Evolutionary conservation across 2,113 vertebrate genomes (phyloP), one percentile per base, ranked within the genome.

Genomic region (Hylia prasina): DNA sequence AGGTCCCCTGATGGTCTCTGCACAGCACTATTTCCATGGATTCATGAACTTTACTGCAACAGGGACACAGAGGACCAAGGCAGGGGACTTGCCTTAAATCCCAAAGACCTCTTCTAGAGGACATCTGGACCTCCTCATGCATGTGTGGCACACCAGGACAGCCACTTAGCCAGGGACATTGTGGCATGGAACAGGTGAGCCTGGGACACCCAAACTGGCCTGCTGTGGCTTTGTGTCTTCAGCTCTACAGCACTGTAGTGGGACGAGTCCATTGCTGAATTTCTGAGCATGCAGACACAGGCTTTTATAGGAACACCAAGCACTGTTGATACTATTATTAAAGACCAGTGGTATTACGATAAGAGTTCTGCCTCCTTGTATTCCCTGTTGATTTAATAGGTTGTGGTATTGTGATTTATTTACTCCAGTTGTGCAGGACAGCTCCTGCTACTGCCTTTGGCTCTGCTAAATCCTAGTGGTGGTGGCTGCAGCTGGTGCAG

Each of bases 81-180:
- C 33, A 64, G 57, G 23, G 71, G 39, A 77, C 93, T 94, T 94
- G 96, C 94, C 95, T 96, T 96, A 97, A 96, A 96, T 65, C 76
- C 64, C 84, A 70, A 91, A 91, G 84, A 66, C 40, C 3, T 94
- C 50, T 58, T 76, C 66, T 24, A 40, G 82, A 87, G 57, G 48
- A 68, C 70, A 80, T 37, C 70, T 80, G 82, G 82, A 75, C 50
- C 48, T 82, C 71, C 61, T 77, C 35, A 14, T 21, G 42, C 16
- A 16, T 6, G 45, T 0, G 0, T 83, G 75, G 79, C 78, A 77
- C 30, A 80, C 21, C 50, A n/a, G 60, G 40, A 39, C 93, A 83
- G 83, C 64, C 47, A 18, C 51, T 28, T 27, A 54, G 24, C 60
- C 72, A 54, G 61, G 53, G 48, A 68, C 68, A 70, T 2, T 17